Percentiles rank a stretch among this genome's conserved stretches.
phyloP scores from a whole-genome alignment of 2,888 invertebrate genomes.

The Agonum fuliginosum region DNA sequence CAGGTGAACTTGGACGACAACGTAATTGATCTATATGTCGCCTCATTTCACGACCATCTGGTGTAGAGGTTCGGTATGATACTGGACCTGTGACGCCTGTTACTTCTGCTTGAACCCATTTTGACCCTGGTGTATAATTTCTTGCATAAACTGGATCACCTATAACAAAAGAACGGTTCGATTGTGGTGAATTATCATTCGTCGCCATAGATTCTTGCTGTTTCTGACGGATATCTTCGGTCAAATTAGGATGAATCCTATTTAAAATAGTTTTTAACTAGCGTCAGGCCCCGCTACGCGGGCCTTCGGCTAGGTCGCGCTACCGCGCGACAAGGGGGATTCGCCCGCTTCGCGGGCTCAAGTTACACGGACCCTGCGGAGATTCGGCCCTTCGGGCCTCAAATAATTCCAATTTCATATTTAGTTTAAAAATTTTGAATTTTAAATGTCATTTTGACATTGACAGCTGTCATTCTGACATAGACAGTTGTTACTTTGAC shows the following conservation, averaged over 20 bases:
- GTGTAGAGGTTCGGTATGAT: constrained; percentile 56
- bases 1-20: constrained; percentile 7
- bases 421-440: too few relatives aligned
- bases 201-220: constrained; percentile 30
- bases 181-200: constrained; percentile 12
- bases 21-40: constrained; percentile 61
- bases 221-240: constrained; percentile 2
- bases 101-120: constrained; percentile 60
- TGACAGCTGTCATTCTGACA: too few relatives aligned
- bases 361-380: too few relatives aligned
- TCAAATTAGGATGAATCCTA: constrained; percentile 29
- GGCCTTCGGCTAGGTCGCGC: too few relatives aligned
- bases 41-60: constrained; percentile 31
- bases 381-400: too few relatives aligned
- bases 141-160: constrained; percentile 55
- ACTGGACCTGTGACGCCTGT: constrained; percentile 59
- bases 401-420: too few relatives aligned
- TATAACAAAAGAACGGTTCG: constrained; percentile 40
- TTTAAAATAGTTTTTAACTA: too few relatives aligned
- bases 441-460: too few relatives aligned
- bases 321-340: too few relatives aligned
- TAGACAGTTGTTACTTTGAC: too few relatives aligned
- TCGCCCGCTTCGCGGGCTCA: too few relatives aligned
- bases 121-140: constrained; percentile 52
- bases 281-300: too few relatives aligned